Evolutionary conservation across 2,888 invertebrate genomes (phyloP), one percentile per base, ranked within the genome.

Genomic region (Hermodice carunculata): DNA sequence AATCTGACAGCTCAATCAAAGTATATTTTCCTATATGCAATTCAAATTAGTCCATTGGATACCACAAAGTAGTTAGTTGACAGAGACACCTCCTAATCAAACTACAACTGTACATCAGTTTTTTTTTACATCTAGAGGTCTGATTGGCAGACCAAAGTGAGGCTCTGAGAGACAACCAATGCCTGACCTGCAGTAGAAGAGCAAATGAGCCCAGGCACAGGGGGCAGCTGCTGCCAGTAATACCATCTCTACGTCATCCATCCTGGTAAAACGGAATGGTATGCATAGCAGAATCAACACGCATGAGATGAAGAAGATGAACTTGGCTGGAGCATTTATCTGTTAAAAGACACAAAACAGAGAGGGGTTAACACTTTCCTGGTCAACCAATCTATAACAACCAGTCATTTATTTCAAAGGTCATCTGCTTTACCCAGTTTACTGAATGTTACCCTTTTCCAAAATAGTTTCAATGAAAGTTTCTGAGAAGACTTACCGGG

Each of bases 131-230:
- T n/a, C n/a, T n/a, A n/a, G n/a, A n/a, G n/a, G n/a, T n/a, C n/a
- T n/a, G n/a, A n/a, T n/a, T n/a, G n/a, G n/a, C n/a, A n/a, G n/a
- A n/a, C n/a, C n/a, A n/a, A n/a, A n/a, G n/a, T n/a, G n/a, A n/a
- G n/a, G n/a, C n/a, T n/a, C n/a, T n/a, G 8, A 19, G 46, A 44
- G 26, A 11, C 22, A 31, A 56, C 28, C 6, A 19, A 6, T 29
- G 24, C 26, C 77, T 88, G 88, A 98, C 98, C 98, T 96, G 43
- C 98, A 98, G 87, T 98, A 99, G 86, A 99, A 99, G 92, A 99
- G 96, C 26, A 98, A 90, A 46, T 97, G 91, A 85, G 98, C 96
- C 98, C 98, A 99, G 37, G 94, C 94, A 3, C 96, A 95, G 0
- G 98, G 98, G 26, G 98, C 92, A 0, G 98, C 93, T 78, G 98